Percentiles rank a stretch among this genome's conserved stretches.
phyloP scores from a whole-genome alignment of 2,113 vertebrate genomes.

The Macrotis lagotis region DNA sequence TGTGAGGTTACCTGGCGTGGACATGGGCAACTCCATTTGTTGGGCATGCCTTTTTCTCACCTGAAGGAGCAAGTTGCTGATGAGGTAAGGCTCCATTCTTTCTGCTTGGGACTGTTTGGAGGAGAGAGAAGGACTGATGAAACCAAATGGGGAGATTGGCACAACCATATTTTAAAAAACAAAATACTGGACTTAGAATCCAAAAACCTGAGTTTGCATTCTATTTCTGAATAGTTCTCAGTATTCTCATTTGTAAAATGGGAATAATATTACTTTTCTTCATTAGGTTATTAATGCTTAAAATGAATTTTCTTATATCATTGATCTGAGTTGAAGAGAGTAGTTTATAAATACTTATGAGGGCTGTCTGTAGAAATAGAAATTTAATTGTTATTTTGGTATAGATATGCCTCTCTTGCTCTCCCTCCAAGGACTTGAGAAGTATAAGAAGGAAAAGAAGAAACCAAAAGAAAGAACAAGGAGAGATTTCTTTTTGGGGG shows the following conservation, averaged over 20 bases:
- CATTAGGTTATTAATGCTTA: neutral
- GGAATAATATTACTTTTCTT: neutral
- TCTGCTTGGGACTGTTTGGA: neutral
- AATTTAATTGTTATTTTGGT: neutral
- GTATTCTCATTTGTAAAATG: neutral
- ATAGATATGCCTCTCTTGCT: neutral
- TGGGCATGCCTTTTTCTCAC: conserved; percentile 89
- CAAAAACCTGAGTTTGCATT: neutral
- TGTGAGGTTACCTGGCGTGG: conserved; percentile 80
- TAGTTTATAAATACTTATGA: neutral
- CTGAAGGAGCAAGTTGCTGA: conserved; percentile 89
- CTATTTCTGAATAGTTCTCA: neutral
- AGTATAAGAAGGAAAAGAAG: too few species aligned
- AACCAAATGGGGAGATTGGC: neutral
- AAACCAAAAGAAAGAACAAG: too few species aligned
- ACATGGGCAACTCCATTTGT: conserved; percentile 85
- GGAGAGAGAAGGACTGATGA: neutral
- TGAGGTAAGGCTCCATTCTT: conserved; percentile 83
- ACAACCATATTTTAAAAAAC: neutral
- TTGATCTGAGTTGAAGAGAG: neutral
- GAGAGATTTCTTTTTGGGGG: neutral
- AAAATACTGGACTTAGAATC: neutral
- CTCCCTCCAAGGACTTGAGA: neutral
- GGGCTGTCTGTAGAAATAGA: neutral
- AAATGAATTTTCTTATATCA: neutral